phyloP scores from a whole-genome alignment of 2,113 vertebrate species.

The Oncorhynchus clarkii region DNA sequence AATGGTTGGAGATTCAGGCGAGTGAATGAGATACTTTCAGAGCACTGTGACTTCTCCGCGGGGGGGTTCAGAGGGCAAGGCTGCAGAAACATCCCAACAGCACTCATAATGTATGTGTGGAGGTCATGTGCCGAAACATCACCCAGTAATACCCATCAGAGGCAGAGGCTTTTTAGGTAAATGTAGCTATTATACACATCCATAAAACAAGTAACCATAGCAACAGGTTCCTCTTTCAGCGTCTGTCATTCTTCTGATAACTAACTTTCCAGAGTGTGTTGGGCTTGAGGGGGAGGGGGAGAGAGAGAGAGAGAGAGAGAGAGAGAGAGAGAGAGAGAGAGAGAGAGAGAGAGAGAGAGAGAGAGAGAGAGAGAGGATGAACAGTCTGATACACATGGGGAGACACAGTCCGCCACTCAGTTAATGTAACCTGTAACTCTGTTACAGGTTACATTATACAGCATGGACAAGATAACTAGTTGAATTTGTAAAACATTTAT shows the following conservation, averaged over 20 bases:
- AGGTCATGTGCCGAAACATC: conserved; percentile 43
- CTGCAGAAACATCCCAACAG: conserved; percentile 15
- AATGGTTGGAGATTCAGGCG: conserved; percentile 31
- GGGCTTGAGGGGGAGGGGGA: conserved; percentile 12
- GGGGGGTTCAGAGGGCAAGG: conserved; percentile 1
- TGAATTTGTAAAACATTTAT: conserved; percentile 47
- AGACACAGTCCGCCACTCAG: conserved; percentile 51
- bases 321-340: too few species aligned
- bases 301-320: too few species aligned
- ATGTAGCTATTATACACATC: conserved; percentile 71
- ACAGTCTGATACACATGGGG: conserved; percentile 33
- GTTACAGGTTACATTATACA: conserved; percentile 17
- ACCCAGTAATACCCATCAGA: conserved; percentile 44
- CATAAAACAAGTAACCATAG: conserved; percentile 77
- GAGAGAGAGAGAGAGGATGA: conserved; percentile 27
- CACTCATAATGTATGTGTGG: conserved; percentile 43
- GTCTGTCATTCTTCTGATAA: conserved; percentile 59
- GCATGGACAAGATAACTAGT: conserved; percentile 39
- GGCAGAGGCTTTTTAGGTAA: conserved; percentile 61
- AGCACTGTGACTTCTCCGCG: conserved; percentile 36
- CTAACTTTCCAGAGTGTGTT: conserved; percentile 53
- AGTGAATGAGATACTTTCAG: conserved; percentile 9
- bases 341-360: background rate
- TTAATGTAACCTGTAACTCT: too few species aligned
- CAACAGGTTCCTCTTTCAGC: conserved; percentile 66